These are phyloP conservation scores for Callaeas wilsoni DNA, from an alignment of 2,113 vertebrate genomes.

Conservation along the genomic window DNA sequence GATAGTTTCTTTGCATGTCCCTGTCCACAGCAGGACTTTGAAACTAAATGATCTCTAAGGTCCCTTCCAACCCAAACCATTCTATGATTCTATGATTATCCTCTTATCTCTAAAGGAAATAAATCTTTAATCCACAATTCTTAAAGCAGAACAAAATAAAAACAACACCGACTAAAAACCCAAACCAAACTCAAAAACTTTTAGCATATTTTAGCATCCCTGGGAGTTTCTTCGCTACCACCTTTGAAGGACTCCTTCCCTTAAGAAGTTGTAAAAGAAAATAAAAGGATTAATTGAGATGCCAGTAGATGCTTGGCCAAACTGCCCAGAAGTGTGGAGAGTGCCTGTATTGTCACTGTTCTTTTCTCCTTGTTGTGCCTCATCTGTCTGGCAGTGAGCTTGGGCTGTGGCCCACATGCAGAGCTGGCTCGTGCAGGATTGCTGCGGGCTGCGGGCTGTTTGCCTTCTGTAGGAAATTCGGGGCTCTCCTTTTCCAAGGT, in stretches of 20 bases:
- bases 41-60: not conserved
- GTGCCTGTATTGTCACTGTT: not conserved
- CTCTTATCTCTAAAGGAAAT: not conserved
- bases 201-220: not conserved
- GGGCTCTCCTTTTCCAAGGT: not conserved
- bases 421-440: fast-evolving
- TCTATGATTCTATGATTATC: not conserved
- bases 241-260: not conserved
- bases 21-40: not conserved
- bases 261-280: not conserved
- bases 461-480: not conserved
- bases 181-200: not conserved
- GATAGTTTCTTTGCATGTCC: not conserved
- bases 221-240: not conserved
- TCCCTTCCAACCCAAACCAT: not conserved
- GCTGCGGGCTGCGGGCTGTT: fast-evolving
- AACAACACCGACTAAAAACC: no score
- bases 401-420: fast-evolving
- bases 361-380: not conserved
- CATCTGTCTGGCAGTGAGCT: not conserved
- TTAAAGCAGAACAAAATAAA: not conserved
- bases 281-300: not conserved
- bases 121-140: not conserved
- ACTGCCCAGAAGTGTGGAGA: not conserved
- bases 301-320: not conserved